Evolutionary conservation across 2,113 vertebrate genomes (phyloP), one percentile per base, ranked within the genome.

Genomic region (Colinus virginianus): DNA sequence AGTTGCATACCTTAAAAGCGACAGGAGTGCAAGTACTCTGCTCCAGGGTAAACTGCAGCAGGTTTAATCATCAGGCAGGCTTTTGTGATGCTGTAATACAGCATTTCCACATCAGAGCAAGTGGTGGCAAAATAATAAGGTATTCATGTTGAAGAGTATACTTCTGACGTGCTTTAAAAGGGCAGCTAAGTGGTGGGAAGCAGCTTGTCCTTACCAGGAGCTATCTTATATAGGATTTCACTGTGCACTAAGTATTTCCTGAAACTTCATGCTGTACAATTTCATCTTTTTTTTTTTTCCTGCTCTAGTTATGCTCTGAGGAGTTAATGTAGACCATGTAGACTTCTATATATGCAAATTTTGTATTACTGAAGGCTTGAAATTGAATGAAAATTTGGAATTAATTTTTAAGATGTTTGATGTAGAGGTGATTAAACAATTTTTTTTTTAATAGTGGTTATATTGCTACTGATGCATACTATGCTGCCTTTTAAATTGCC

Each of bases 401-500:
- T n/a, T 59, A 13, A 22, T 48, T 63, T 26, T 93, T 92, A 92
- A 92, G 36, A 77, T 61, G 93, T 77, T 45, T 82, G 17, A 28
- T 69, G 42, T 75, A 78, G 68, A 14, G 3, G 28, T 90, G 32
- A 45, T 90, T 74, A 90, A 87, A 71, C 84, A 58, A 58, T 55
- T 21, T 72, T 95, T 93, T 58, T 32, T 32, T 48, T 95, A 51
- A 66, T 34, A 90, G 25, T 89, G 90, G 66, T 93, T 93, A 70
- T 72, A 32, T 96, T 96, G 66, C 78, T 77, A 91, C 55, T 64
- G 83, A 86, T 95, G 68, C 63, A 90, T 94, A 79, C 88, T 90
- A 46, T 95, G 26, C 91, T 77, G 66, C 58, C 77, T 95, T 94
- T 63, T 15, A 96, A 95, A 94, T 90, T 78, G n/a, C 78, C 59